Conservation (phyloP, 1,140 invertebrate genomes). For the Cheumatopsyche charites region DNA sequence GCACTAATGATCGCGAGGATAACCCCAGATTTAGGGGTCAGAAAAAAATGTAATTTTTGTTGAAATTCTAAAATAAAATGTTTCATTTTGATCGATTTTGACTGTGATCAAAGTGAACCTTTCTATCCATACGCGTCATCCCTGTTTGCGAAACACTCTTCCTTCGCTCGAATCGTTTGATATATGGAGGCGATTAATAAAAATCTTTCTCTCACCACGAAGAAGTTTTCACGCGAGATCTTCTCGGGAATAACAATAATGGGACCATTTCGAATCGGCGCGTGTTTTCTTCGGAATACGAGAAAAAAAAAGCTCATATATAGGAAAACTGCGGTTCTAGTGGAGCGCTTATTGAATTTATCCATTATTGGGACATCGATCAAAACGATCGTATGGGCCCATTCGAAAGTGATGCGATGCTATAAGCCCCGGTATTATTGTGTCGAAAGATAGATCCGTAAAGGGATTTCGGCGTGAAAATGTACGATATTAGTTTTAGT, state of each 20-base stretch:
- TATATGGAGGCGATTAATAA: conserved; percentile 27
- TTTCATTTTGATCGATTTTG: no score
- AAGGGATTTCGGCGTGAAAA: no score
- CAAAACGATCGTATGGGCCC: background rate
- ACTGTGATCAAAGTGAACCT: no score
- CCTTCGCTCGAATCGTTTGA: background rate
- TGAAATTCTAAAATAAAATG: no score
- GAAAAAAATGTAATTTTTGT: conserved; percentile 19
- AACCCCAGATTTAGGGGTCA: conserved; percentile 1
- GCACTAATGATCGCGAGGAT: conserved; percentile 23
- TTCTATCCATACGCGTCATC: no score
- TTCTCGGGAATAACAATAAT: conserved; percentile 13
- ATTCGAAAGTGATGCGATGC: no score
- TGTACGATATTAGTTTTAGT: no score
- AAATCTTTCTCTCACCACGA: background rate
- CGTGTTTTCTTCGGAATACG: no score
- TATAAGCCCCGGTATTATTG: no score
- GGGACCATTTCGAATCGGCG: conserved; percentile 9
- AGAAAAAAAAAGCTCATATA: no score
- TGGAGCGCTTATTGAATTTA: conserved; percentile 15
- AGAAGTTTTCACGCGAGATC: no score
- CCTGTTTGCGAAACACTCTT: background rate
- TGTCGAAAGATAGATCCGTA: no score
- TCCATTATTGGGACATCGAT: conserved; percentile 14
- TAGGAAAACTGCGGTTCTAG: background rate